Evolutionary conservation across 2,113 vertebrate species (phyloP), one percentile per base, ranked within the genome.

Genomic region (Actenoides hombroni): DNA sequence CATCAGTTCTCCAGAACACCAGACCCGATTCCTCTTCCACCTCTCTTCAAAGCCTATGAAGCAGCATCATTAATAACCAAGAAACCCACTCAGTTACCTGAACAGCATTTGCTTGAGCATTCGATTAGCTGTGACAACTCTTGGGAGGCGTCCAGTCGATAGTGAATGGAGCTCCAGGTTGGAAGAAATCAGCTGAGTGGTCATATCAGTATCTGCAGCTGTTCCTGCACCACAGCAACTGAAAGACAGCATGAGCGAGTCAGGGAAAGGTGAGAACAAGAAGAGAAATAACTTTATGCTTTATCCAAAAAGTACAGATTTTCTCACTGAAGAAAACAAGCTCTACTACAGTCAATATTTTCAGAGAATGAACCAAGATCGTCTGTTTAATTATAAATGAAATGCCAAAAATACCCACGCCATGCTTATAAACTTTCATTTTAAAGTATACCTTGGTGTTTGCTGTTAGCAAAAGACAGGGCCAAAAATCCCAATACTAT

Each of bases 21-120:
- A 46, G 24, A 40, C 11, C 9, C 12, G 0, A 16, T 8, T 78
- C 54, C 35, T 60, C 49, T 29, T n/a, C 78, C 18, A 14, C 1
- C 18, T 71, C 68, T 16, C 14, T 4, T 51, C 51, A 64, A 29
- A 44, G 9, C 16, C 67, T 33, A 29, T 0, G 3, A 63, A 67
- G 67, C 16, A 80, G 49, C 49, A 5, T 25, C 24, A 13, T 13
- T 51, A 51, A 39, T 3, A 20, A 49, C 13, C 5, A 68, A 74
- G n/a, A 67, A 90, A 46, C 4, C 1, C 9, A 1, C 10, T 11
- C 2, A 1, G 37, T 76, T 94, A 99, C 99, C 99, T 99, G 98
- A 99, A 99, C 23, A 99, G 99, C 99, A 99, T 99, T 91, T 99
- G 99, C 93, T 99, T 99, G 13, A 99, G 98, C 99, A 99, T 99